Evolutionary conservation across 2,113 vertebrate species (phyloP).

Genomic region (Illadopsis cleaveri): DNA sequence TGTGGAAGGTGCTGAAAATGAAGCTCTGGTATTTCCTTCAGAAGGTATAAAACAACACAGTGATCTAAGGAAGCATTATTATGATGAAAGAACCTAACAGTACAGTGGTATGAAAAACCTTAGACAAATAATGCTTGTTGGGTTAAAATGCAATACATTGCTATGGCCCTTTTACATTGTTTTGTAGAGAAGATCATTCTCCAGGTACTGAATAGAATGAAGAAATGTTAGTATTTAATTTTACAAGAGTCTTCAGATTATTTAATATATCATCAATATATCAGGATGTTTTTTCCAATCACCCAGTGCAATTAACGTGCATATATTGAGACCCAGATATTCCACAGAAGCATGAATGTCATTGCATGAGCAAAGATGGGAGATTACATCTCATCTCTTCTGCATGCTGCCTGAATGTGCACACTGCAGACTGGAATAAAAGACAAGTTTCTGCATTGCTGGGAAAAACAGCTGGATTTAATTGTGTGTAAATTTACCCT

Average conservation of each 20-base stretch:
- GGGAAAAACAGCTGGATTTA: background rate
- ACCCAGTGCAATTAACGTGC: background rate
- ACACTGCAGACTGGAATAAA: background rate
- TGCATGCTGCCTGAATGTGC: background rate
- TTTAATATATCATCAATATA: background rate
- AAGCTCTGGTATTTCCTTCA: conserved; percentile 1
- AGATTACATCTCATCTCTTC: background rate
- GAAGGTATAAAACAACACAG: background rate
- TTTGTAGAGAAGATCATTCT: background rate
- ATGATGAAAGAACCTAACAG: background rate
- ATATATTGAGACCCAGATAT: background rate
- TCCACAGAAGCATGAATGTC: background rate
- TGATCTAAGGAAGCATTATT: background rate
- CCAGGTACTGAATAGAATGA: background rate
- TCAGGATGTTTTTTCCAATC: background rate
- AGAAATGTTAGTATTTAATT: background rate
- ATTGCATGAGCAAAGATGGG: background rate
- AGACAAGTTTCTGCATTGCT: background rate
- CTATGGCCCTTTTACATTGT: background rate
- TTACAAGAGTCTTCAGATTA: background rate
- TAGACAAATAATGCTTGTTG: background rate
- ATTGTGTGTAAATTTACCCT: background rate
- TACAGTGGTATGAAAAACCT: background rate
- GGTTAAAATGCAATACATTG: background rate
- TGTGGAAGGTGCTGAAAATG: background rate